Evolutionary conservation across 2,888 invertebrate species (phyloP).

Genomic region (Peribatodes rhomboidaria): DNA sequence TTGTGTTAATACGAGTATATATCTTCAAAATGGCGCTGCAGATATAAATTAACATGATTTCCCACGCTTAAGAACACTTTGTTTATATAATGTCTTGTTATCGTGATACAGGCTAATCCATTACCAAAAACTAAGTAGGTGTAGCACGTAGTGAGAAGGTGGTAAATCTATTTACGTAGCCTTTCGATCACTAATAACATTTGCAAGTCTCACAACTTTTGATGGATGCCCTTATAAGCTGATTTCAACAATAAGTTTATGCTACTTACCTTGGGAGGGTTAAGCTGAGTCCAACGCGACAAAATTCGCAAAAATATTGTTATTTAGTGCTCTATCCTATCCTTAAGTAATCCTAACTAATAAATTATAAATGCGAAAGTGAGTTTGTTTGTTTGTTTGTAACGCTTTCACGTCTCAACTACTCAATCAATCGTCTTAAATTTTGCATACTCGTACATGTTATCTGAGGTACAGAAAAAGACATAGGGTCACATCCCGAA

Average conservation of each 20-base stretch:
- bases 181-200: conserved; percentile 31
- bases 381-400: too few species aligned
- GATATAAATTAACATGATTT: too few species aligned
- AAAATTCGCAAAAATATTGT: background rate
- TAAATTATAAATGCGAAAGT: too few species aligned
- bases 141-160: background rate
- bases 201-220: conserved; percentile 26
- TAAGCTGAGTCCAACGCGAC: background rate
- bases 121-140: conserved; percentile 4
- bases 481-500: too few species aligned
- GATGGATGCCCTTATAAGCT: conserved; percentile 30
- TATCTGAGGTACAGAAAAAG: too few species aligned
- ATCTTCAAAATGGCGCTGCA: background rate
- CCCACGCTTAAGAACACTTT: too few species aligned
- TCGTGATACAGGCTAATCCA: background rate
- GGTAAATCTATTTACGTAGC: conserved; percentile 26
- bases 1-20: background rate
- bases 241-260: conserved; percentile 25
- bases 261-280: background rate
- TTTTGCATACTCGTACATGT: too few species aligned
- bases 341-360: too few species aligned
- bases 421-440: too few species aligned
- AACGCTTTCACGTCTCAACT: too few species aligned
- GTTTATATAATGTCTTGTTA: too few species aligned
- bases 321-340: background rate